These are phyloP conservation scores for Drosophila lini DNA, from an alignment of 1,140 invertebrate species.

Conservation along the genomic window DNA sequence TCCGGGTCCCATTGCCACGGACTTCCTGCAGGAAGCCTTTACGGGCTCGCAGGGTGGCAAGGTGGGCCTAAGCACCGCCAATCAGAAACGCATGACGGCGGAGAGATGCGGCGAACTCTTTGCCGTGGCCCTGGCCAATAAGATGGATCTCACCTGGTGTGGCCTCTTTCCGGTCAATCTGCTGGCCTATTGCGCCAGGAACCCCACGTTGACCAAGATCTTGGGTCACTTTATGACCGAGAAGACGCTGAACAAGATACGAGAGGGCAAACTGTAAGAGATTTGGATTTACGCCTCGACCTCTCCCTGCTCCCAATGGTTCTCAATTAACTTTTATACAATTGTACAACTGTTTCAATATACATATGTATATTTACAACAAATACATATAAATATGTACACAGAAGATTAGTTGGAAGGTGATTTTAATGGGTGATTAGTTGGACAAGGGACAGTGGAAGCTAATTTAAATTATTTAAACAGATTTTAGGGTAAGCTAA, in stretches of 20 bases:
- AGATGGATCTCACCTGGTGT: slow-evolving; percentile 91
- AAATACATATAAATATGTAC: slow-evolving; percentile 22
- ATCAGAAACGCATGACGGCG: slow-evolving; percentile 87
- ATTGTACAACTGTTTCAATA: slow-evolving; percentile 34
- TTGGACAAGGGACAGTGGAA: not conserved
- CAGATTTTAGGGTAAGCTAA: not conserved
- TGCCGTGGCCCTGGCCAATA: slow-evolving; percentile 91
- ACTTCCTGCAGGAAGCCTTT: slow-evolving; percentile 89
- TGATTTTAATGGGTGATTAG: not conserved
- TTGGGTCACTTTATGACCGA: slow-evolving; percentile 74
- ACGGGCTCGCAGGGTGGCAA: slow-evolving; percentile 87
- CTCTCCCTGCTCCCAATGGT: slow-evolving; percentile 2
- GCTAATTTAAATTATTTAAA: no score
- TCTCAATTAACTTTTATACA: slow-evolving; percentile 38
- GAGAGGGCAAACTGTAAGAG: slow-evolving; percentile 78
- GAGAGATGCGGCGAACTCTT: slow-evolving; percentile 90
- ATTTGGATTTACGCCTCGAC: not conserved
- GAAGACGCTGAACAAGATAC: slow-evolving; percentile 80
- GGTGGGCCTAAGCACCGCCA: slow-evolving; percentile 85
- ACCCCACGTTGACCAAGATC: slow-evolving; percentile 86
- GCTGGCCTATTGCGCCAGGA: slow-evolving; percentile 88
- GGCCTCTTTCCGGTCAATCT: slow-evolving; percentile 87
- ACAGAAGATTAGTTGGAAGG: slow-evolving; percentile 18
- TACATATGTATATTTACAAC: slow-evolving; percentile 34
- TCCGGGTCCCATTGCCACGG: slow-evolving; percentile 91